A percentile compares a stretch with the other conserved stretches of the same genome.
These are phyloP conservation scores for Isotomurus palustris DNA, from an alignment of 2,888 invertebrate genomes.

Conservation along the genomic window DNA sequence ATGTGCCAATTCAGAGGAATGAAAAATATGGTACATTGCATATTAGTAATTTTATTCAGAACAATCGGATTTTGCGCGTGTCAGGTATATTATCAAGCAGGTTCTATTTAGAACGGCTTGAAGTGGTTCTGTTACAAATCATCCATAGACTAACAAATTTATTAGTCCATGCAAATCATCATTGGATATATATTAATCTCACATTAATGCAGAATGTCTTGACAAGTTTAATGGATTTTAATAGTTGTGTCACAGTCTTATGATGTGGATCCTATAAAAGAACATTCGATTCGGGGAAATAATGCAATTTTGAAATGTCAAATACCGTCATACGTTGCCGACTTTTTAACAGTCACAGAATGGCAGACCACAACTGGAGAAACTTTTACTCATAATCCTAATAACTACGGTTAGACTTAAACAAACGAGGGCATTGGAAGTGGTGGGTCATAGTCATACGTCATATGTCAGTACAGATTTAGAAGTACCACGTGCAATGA, in stretches of 20 bases:
- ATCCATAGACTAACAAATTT: too few species aligned
- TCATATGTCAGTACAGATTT: background rate
- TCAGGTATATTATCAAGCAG: too few species aligned
- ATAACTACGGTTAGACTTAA: slow-evolving; percentile 34
- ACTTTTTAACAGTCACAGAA: slow-evolving; percentile 72
- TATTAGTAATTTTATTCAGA: background rate
- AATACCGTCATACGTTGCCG: slow-evolving; percentile 86
- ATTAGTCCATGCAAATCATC: too few species aligned
- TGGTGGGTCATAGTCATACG: too few species aligned
- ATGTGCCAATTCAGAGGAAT: slow-evolving; percentile 49
- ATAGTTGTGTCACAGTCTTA: slow-evolving; percentile 76
- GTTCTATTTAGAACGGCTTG: too few species aligned
- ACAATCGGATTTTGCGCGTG: background rate
- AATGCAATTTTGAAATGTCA: slow-evolving; percentile 78
- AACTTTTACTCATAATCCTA: slow-evolving; percentile 38
- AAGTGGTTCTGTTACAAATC: too few species aligned
- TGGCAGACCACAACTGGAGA: slow-evolving; percentile 44
- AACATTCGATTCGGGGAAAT: slow-evolving; percentile 84
- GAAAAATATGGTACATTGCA: slow-evolving; percentile 27
- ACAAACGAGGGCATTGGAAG: too few species aligned
- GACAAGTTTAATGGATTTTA: too few species aligned
- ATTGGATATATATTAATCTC: too few species aligned
- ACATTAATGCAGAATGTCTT: too few species aligned
- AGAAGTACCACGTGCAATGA: background rate
- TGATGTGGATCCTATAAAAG: slow-evolving; percentile 79